Conservation (phyloP, 2,797 vertebrate species). For the Megalops cyprinoides region DNA sequence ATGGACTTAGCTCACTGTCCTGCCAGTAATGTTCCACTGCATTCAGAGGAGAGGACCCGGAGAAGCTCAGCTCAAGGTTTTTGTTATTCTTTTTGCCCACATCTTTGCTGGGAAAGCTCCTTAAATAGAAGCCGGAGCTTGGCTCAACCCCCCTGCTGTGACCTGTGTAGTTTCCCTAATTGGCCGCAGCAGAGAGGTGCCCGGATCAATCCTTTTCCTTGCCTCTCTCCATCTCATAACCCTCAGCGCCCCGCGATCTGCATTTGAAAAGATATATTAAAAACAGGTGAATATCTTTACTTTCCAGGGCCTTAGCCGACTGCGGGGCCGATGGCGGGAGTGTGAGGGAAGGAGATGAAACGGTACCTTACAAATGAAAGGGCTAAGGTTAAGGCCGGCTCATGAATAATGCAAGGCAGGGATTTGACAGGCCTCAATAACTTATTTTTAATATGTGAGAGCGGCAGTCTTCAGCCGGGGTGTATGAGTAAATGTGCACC, state of each 20-base stretch:
- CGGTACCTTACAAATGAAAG: conserved; percentile 35
- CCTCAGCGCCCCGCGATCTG: background rate
- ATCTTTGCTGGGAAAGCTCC: background rate
- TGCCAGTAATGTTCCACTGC: background rate
- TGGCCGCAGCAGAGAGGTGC: conserved; percentile 37
- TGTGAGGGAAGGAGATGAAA: conserved; percentile 33
- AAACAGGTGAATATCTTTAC: background rate
- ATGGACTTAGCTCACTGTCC: background rate
- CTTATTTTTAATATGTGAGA: background rate
- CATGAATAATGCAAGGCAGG: conserved; percentile 56
- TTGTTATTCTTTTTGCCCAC: no score
- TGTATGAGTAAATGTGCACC: background rate
- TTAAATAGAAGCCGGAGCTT: background rate
- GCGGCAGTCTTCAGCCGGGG: background rate
- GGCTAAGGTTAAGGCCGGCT: conserved; percentile 41
- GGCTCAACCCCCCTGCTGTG: background rate
- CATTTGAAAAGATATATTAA: background rate
- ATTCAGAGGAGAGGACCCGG: background rate
- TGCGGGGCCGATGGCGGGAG: background rate
- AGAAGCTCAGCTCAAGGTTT: no score
- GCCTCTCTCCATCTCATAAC: background rate
- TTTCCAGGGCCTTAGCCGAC: conserved; percentile 49
- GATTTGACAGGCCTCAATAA: conserved; percentile 32
- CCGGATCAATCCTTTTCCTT: conserved; percentile 48
- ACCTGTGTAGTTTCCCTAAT: conserved; percentile 29